A percentile compares a stretch with the other conserved stretches of the same genome.
Conservation (phyloP, 2,113 vertebrate genomes). For the Solea solea region DNA sequence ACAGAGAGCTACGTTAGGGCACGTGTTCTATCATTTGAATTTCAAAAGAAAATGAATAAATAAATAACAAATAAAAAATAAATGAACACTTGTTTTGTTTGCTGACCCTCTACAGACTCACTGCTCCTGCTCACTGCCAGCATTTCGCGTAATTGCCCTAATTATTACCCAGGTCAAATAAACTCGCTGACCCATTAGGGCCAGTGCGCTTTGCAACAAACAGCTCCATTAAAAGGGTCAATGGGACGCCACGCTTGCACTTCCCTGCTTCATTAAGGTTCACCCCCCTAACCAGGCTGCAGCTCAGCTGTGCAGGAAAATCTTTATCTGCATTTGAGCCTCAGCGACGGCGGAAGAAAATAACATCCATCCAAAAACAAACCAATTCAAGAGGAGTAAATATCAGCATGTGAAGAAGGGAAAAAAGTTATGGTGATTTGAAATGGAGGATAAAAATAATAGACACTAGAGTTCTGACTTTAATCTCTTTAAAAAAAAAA, state of each 20-base stretch:
- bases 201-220: slow-evolving; percentile 45
- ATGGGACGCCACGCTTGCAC: slow-evolving; percentile 16
- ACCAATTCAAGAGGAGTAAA: not conserved
- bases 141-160: slow-evolving; percentile 29
- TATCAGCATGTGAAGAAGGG: not conserved
- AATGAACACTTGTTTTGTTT: too few species aligned
- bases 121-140: slow-evolving; percentile 4
- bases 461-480: too few species aligned
- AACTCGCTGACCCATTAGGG: slow-evolving; percentile 35
- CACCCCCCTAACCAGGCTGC: not conserved
- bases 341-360: not conserved
- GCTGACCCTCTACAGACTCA: not conserved
- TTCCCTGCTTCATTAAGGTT: slow-evolving; percentile 12
- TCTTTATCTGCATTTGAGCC: not conserved
- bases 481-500: too few species aligned
- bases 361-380: not conserved
- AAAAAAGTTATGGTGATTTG: too few species aligned
- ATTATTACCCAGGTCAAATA: slow-evolving; percentile 54
- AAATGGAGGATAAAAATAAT: too few species aligned
- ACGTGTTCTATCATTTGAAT: too few species aligned
- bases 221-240: slow-evolving; percentile 60
- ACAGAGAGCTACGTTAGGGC: too few species aligned
- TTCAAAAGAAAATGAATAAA: too few species aligned
- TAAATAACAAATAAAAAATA: too few species aligned
- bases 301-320: slow-evolving; percentile 5